Evolutionary conservation across 2,888 invertebrate genomes (phyloP).

Genomic region (Anoncus sp.): DNA sequence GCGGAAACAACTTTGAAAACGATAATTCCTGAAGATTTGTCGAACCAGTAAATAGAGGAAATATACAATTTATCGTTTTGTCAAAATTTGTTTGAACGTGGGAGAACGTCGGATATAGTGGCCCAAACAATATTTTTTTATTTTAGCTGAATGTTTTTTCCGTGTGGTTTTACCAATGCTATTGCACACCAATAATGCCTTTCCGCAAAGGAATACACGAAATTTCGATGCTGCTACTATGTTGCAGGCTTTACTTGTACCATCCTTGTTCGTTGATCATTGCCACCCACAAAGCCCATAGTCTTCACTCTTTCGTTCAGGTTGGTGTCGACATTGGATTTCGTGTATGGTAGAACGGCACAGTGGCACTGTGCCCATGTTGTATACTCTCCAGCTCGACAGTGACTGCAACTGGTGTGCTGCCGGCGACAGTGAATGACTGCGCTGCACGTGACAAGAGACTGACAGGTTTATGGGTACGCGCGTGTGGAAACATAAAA

Average conservation of each 20-base stretch:
- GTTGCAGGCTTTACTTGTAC: neutral
- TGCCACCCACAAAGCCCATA: constrained; percentile 35
- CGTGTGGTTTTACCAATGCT: too few relatives aligned
- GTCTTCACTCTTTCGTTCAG: constrained; percentile 55
- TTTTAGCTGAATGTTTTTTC: too few relatives aligned
- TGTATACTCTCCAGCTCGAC: constrained; percentile 59
- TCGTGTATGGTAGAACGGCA: constrained; percentile 38
- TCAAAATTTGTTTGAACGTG: too few relatives aligned
- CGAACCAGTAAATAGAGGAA: too few relatives aligned
- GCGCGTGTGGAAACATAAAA: constrained; percentile 81
- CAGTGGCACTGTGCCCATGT: constrained; percentile 63
- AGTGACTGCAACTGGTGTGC: constrained; percentile 74
- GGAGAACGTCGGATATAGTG: too few relatives aligned
- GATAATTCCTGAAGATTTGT: too few relatives aligned
- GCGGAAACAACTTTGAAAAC: too few relatives aligned
- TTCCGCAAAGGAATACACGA: neutral
- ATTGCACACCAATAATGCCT: too few relatives aligned
- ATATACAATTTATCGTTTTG: too few relatives aligned
- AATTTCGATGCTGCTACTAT: neutral
- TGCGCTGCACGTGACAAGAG: constrained; percentile 82
- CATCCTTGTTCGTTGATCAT: constrained; percentile 11
- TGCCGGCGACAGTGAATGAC: constrained; percentile 82
- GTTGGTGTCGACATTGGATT: constrained; percentile 48
- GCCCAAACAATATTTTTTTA: too few relatives aligned
- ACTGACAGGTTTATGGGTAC: constrained; percentile 83